Conservation (phyloP, 2,797 vertebrate genomes). For the Halcyon badia region DNA sequence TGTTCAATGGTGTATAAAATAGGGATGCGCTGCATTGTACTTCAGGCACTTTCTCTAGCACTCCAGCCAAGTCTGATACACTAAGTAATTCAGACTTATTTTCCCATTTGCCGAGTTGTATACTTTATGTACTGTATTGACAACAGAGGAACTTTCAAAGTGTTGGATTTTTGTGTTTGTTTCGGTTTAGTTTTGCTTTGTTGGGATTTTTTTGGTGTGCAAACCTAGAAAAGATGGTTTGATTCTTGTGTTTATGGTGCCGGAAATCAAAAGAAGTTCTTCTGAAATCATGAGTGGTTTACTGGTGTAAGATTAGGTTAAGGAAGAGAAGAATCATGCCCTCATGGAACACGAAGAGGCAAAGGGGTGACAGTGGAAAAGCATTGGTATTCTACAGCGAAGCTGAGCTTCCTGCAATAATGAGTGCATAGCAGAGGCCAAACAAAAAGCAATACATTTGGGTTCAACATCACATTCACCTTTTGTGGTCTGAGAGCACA, state of each 20-base stretch:
- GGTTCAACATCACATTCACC: slow-evolving; percentile 56
- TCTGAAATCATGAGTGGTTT: not conserved
- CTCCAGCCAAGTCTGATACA: slow-evolving; percentile 85
- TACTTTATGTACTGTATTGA: slow-evolving; percentile 81
- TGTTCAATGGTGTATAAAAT: slow-evolving; percentile 88
- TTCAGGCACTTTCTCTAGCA: slow-evolving; percentile 84
- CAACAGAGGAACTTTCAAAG: slow-evolving; percentile 53
- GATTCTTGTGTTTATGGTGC: not conserved
- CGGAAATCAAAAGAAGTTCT: not conserved
- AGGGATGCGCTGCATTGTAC: slow-evolving; percentile 79
- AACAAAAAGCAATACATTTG: slow-evolving; percentile 26
- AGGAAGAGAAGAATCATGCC: not conserved
- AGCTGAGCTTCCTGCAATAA: slow-evolving; percentile 41
- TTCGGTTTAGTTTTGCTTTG: too few species aligned
- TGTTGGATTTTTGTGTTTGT: too few species aligned
- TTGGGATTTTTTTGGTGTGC: not conserved
- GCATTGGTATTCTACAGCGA: slow-evolving; percentile 36
- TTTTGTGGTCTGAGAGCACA: slow-evolving; percentile 35
- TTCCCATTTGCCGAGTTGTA: slow-evolving; percentile 61
- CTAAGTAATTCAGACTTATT: slow-evolving; percentile 89
- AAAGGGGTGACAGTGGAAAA: slow-evolving; percentile 39
- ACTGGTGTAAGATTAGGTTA: not conserved
- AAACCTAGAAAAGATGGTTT: not conserved
- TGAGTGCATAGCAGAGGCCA: slow-evolving; percentile 58
- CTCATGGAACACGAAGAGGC: not conserved